Percentiles rank a stretch among this genome's conserved stretches.
Conservation (phyloP, 1,140 invertebrate species). For the Archivesica marissinica region DNA sequence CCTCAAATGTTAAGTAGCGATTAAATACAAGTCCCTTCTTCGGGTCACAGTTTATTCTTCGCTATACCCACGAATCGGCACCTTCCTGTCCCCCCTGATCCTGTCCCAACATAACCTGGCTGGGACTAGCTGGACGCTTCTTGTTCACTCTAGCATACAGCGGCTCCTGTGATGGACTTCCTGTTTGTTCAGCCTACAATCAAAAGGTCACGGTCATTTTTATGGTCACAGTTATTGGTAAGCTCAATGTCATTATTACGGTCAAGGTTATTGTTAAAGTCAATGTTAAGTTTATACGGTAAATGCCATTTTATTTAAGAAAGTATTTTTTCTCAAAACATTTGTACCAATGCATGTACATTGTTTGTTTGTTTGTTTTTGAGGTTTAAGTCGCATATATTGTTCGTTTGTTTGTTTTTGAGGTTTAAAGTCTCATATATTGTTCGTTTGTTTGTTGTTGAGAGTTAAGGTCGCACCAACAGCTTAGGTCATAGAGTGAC, state of each 20-base stretch:
- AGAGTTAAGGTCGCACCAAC: too few relatives aligned
- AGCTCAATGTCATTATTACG: neutral
- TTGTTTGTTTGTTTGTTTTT: too few relatives aligned
- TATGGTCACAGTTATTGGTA: neutral
- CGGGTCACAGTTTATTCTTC: neutral
- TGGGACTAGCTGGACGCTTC: slow-evolving; percentile 18
- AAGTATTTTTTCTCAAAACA: neutral
- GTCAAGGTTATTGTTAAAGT: too few relatives aligned
- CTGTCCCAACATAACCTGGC: slow-evolving; percentile 41
- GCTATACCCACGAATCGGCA: slow-evolving; percentile 59
- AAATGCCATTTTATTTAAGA: neutral
- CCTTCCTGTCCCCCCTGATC: slow-evolving; percentile 33
- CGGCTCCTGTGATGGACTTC: slow-evolving; percentile 47
- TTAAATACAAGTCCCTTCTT: neutral
- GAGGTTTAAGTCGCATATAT: too few relatives aligned
- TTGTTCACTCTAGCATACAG: slow-evolving; percentile 54
- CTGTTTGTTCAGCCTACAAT: slow-evolving; percentile 36
- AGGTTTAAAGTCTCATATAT: too few relatives aligned
- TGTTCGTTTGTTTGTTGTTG: too few relatives aligned
- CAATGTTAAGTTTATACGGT: too few relatives aligned
- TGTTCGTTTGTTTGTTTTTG: too few relatives aligned
- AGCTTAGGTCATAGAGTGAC: too few relatives aligned
- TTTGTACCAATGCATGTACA: too few relatives aligned
- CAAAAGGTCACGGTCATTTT: neutral
- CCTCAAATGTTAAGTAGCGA: too few relatives aligned